Base-by-base conservation (phyloP, 2,797 vertebrate species). In the Chaetodon trifasciatus region DNA sequence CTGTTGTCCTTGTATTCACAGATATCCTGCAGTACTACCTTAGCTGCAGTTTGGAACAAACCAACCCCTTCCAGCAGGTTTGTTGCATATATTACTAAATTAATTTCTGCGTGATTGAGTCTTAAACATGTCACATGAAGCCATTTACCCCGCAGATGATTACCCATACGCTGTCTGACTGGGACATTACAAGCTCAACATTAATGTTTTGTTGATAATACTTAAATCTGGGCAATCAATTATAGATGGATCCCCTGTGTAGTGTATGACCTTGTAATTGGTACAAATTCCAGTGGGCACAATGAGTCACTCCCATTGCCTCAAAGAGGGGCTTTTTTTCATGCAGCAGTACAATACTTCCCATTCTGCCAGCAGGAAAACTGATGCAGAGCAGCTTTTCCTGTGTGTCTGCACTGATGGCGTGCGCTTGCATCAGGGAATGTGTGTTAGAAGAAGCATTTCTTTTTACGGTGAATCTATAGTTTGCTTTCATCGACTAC, bases 1-100 rank as follows among this genome's bases (percentile, higher is more conserved):
- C 24, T 39, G 0, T 28, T 86, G 40, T 85, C n/a, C 52, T 58
- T 57, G 35, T 78, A 4, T 76, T 74, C 40, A 0, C 93, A 99
- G 98, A 98, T 62, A 97, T 95, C 76, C 91, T 99, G 72, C 96
- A 95, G 81, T 98, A 99, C 93, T 99, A 99, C 89, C 95, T 99
- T 7, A 93, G 92, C 74, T 99, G 98, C 84, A 96, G 90, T 28
- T 80, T 95, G 82, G 96, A 95, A 1, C 96, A 96, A 74, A 83
- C 93, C 76, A 99, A 99, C 93, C 98, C 98, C 68, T 99, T 98
- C 92, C 98, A 99, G 91, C 98, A 99, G 94, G 94, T 95, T 85
- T 55, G 93, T 90, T 69, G 40, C 17, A 35, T 58, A 24, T 60
- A 8, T 65, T 52, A 16, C 42, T 44, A 8, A 16, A 46, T 40